Evolutionary conservation across 2,797 vertebrate species (phyloP).

Genomic region (Muraenolepis orangiensis): DNA sequence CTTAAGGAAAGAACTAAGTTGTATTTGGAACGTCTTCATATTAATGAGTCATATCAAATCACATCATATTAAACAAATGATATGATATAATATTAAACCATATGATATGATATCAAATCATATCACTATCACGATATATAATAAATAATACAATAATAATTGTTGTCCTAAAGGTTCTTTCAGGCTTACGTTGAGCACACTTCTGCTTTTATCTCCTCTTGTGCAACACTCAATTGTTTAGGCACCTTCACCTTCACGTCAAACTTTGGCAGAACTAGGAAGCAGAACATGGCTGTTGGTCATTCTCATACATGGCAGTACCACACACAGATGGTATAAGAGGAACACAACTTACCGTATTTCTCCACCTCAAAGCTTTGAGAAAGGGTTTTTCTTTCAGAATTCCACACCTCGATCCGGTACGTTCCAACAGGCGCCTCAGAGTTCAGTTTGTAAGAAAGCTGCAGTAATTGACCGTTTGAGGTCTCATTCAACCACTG

Average conservation of each 20-base stretch:
- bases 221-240: slow-evolving; percentile 25
- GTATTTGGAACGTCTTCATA: neutral
- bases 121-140: neutral
- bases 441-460: slow-evolving; percentile 66
- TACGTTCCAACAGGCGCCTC: slow-evolving; percentile 66
- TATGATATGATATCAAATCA: neutral
- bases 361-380: slow-evolving; percentile 48
- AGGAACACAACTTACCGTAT: no score
- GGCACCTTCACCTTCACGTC: slow-evolving; percentile 26
- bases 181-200: slow-evolving; percentile 57
- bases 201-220: slow-evolving; percentile 27
- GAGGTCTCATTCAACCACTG: slow-evolving; percentile 70
- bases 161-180: neutral
- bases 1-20: neutral
- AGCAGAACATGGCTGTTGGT: no score
- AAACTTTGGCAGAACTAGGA: slow-evolving; percentile 55
- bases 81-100: neutral
- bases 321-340: no score
- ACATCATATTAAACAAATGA: no score
- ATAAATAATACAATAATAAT: no score
- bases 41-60: neutral
- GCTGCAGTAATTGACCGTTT: slow-evolving; percentile 62
- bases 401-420: slow-evolving; percentile 26
- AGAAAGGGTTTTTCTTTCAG: neutral
- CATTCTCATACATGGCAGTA: no score